phyloP scores from a whole-genome alignment of 2,888 invertebrate species.

The Herminia tarsipennalis region DNA sequence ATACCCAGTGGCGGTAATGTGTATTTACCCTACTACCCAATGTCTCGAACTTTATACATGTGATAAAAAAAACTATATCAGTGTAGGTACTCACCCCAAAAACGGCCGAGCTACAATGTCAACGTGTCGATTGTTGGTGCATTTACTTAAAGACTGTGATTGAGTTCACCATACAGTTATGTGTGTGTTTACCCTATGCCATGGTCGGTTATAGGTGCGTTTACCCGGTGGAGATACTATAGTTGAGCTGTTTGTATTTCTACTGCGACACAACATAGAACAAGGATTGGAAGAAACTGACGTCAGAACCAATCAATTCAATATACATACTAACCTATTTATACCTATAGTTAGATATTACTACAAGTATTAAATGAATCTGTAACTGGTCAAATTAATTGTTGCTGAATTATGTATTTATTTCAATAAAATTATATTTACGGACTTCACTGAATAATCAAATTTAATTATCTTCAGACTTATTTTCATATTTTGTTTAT shows the following conservation, averaged over 20 bases:
- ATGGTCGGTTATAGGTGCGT: conserved; percentile 1
- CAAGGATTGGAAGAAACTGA: conserved; percentile 22
- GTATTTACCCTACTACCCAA: conserved; percentile 9
- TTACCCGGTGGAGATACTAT: conserved; percentile 31
- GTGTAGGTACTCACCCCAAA: conserved; percentile 10
- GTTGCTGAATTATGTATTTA: background rate
- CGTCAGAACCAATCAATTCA: background rate
- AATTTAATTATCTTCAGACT: background rate
- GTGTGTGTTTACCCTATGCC: conserved; percentile 6
- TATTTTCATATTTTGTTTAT: background rate
- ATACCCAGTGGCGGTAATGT: background rate
- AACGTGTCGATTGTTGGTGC: conserved; percentile 9
- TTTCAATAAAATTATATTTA: background rate
- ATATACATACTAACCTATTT: background rate
- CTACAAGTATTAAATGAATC: conserved; percentile 1
- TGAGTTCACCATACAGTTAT: conserved; percentile 28
- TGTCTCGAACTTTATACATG: background rate
- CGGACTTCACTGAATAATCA: background rate
- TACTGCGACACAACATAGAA: conserved; percentile 46
- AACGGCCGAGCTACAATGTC: background rate
- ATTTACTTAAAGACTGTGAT: conserved; percentile 22
- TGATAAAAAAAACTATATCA: conserved; percentile 2
- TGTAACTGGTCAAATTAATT: background rate
- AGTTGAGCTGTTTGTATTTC: conserved; percentile 37
- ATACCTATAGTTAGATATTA: background rate